A percentile compares a stretch with the other conserved stretches of the same genome.
phyloP scores from a whole-genome alignment of 2,113 vertebrate genomes.

The Phainopepla nitens region DNA sequence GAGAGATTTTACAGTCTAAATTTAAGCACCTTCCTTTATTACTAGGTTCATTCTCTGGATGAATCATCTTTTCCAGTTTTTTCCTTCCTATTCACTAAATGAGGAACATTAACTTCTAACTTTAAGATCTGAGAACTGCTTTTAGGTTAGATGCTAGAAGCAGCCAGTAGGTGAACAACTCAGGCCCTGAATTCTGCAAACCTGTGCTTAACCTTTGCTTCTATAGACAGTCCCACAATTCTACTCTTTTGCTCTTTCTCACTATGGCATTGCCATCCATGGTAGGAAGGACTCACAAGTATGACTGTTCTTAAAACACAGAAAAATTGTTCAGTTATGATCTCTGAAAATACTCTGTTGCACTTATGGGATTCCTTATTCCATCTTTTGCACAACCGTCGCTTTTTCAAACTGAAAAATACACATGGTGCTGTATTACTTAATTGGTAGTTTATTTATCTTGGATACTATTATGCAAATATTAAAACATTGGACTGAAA shows the following conservation, averaged over 20 bases:
- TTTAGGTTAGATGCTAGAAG: background rate
- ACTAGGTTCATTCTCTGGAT: background rate
- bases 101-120: background rate
- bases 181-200: background rate
- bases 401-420: background rate
- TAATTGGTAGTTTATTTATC: fast-evolving
- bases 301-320: background rate
- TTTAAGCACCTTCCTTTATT: background rate
- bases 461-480: background rate
- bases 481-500: background rate
- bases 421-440: fast-evolving
- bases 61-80: background rate
- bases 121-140: background rate
- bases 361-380: background rate
- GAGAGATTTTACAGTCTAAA: background rate
- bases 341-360: background rate
- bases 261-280: fast-evolving
- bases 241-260: background rate
- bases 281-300: background rate
- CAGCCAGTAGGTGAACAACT: background rate
- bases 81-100: background rate
- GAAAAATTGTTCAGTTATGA: background rate
- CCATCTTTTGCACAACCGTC: background rate
- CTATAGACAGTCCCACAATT: background rate
- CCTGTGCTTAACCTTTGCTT: background rate